phyloP scores from a whole-genome alignment of 2,888 invertebrate genomes.

The Heliconius erato region DNA sequence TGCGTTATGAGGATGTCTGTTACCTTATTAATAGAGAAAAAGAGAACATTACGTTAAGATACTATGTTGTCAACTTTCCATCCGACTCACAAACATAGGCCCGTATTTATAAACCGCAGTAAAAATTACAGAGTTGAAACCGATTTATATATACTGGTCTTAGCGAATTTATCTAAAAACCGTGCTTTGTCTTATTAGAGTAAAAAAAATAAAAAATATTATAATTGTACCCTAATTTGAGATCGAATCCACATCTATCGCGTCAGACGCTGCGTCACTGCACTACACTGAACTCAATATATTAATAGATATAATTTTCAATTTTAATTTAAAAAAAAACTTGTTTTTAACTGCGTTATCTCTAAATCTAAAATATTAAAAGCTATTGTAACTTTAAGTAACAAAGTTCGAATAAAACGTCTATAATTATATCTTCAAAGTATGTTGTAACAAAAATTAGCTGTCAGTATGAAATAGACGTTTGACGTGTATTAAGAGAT shows the following conservation, averaged over 20 bases:
- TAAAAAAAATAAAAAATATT: background rate
- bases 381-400: background rate
- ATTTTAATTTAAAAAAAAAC: background rate
- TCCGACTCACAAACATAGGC: no score
- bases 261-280: background rate
- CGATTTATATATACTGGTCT: no score
- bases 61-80: background rate
- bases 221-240: background rate
- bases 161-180: no score
- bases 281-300: background rate
- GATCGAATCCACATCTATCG: background rate
- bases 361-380: background rate
- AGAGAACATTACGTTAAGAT: background rate
- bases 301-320: background rate
- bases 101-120: no score
- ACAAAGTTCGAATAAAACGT: background rate
- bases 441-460: background rate
- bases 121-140: no score
- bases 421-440: conserved; percentile 1
- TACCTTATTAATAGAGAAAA: no score
- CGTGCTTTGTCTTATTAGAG: background rate
- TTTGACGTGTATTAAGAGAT: conserved; percentile 8
- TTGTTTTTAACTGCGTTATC: background rate
- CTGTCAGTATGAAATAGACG: background rate
- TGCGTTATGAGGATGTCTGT: no score